Conservation (phyloP, 1,140 invertebrate species). For the Lepidotrigona ventralis region DNA sequence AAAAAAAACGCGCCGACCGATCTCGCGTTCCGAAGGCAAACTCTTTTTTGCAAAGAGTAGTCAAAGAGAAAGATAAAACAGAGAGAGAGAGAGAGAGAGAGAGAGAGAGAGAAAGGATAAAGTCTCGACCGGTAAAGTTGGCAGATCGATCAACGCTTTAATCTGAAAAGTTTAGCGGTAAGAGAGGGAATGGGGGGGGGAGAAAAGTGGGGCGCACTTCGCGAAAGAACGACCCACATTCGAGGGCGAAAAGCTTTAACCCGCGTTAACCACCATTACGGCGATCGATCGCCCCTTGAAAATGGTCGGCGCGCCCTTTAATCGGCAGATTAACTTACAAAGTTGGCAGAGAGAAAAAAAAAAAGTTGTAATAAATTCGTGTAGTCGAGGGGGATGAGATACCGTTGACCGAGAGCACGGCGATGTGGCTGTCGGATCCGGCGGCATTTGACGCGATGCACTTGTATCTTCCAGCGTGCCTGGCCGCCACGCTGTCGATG, state of each 20-base stretch:
- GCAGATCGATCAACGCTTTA: neutral
- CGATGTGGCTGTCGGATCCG: slow-evolving; percentile 83
- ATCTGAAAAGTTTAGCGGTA: neutral
- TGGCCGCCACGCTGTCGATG: slow-evolving; percentile 83
- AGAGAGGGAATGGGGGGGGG: too few relatives aligned
- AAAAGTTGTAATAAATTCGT: neutral
- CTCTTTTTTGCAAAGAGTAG: too few relatives aligned
- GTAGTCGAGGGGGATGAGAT: slow-evolving; percentile 72
- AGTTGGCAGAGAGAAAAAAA: too few relatives aligned
- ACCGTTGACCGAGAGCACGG: slow-evolving; percentile 85
- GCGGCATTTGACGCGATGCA: slow-evolving; percentile 85
- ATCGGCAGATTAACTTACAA: neutral
- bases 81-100: too few relatives aligned
- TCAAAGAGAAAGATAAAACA: too few relatives aligned
- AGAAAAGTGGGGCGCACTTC: neutral
- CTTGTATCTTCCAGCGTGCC: slow-evolving; percentile 85
- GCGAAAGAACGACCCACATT: neutral
- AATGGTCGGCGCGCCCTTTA: slow-evolving; percentile 25
- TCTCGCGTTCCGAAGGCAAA: neutral
- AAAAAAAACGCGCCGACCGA: slow-evolving; percentile 32
- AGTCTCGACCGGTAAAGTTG: too few relatives aligned
- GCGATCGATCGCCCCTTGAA: neutral
- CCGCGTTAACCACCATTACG: too few relatives aligned
- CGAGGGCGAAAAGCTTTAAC: neutral
- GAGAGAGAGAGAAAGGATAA: too few relatives aligned